Evolutionary conservation across 2,113 vertebrate species (phyloP).

Genomic region (Opisthocomus hoazin): DNA sequence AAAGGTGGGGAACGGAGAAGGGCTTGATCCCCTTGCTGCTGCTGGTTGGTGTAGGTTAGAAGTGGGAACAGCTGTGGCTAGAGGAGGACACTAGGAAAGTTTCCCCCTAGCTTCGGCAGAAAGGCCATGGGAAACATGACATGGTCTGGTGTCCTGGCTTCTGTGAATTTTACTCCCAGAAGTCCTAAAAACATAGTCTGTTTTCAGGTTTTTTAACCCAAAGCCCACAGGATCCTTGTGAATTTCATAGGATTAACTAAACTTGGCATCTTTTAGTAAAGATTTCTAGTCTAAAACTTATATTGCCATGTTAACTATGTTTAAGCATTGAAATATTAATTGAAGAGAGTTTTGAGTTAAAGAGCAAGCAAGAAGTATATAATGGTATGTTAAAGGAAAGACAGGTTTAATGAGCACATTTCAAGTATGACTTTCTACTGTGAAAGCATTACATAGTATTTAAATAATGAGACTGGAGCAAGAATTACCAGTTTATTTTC

Average conservation of each 20-base stretch:
- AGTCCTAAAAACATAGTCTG: not conserved
- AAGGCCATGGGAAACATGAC: not conserved
- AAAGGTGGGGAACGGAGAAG: not conserved
- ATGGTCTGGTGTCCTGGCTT: not conserved
- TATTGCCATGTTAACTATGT: not conserved
- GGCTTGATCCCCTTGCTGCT: not conserved
- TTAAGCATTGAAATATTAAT: not conserved
- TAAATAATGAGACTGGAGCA: conserved; percentile 18
- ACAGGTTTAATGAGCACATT: not conserved
- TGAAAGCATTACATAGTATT: not conserved
- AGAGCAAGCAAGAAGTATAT: not conserved
- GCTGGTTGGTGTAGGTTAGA: not conserved
- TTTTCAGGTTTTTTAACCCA: not conserved
- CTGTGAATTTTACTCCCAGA: not conserved
- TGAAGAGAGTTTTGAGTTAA: not conserved
- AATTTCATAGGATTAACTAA: not conserved
- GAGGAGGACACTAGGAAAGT: not conserved
- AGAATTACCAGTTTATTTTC: conserved; percentile 38
- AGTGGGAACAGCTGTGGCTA: not conserved
- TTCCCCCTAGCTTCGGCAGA: not conserved
- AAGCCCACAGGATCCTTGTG: not conserved
- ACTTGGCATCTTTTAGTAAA: not conserved
- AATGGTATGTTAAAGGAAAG: not conserved
- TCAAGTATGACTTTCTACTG: not conserved
- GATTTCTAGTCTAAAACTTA: not conserved